A percentile compares a stretch with the other conserved stretches of the same genome.
phyloP scores from a whole-genome alignment of 2,888 invertebrate species.

The Melitaea athalia region DNA sequence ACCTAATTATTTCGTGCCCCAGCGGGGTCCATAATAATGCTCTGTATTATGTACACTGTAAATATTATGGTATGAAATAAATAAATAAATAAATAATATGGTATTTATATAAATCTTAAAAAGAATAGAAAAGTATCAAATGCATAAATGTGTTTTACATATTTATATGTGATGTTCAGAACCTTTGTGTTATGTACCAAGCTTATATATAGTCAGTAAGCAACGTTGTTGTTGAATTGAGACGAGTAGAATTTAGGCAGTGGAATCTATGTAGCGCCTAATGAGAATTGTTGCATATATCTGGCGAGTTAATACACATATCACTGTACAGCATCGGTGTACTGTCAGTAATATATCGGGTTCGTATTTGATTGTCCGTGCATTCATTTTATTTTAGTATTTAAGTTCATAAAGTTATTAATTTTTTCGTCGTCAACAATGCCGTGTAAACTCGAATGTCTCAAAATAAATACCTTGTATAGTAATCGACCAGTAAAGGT shows the following conservation, averaged over 20 bases:
- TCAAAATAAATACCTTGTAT: background rate
- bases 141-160: background rate
- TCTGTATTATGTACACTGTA: too few species aligned
- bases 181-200: background rate
- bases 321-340: background rate
- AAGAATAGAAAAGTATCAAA: too few species aligned
- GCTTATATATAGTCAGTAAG: background rate
- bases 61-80: too few species aligned
- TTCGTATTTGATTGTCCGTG: background rate
- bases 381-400: background rate
- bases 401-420: background rate
- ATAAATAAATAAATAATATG: too few species aligned
- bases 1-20: too few species aligned
- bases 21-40: too few species aligned
- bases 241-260: background rate
- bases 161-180: background rate
- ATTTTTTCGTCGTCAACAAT: background rate
- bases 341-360: background rate
- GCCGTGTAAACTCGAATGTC: background rate
- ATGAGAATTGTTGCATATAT: background rate
- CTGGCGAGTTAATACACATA: background rate
- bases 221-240: background rate
- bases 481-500: slow-evolving; percentile 2
- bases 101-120: too few species aligned
- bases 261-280: background rate